Percentiles rank a stretch among this genome's conserved stretches.
Evolutionary conservation across 2,888 invertebrate genomes (phyloP).

Genomic region (Tubiluchus corallicola): DNA sequence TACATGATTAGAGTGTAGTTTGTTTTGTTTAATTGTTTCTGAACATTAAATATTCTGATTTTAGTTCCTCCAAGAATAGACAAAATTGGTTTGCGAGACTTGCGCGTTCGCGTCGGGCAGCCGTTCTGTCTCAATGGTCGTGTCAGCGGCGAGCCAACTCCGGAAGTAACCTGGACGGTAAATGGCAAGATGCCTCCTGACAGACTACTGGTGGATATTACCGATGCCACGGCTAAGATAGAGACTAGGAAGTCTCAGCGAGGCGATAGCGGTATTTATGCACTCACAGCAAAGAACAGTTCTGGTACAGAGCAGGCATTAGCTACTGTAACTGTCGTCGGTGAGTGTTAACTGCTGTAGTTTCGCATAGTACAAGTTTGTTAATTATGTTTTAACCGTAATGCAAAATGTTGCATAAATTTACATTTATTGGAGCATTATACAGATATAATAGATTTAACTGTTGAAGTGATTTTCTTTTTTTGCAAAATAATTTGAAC

Average conservation of each 20-base stretch:
- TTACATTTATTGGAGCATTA: too few relatives aligned
- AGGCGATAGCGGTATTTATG: not conserved
- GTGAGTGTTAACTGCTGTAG: too few relatives aligned
- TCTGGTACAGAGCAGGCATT: not conserved
- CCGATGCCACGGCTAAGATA: not conserved
- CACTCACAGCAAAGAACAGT: constrained; percentile 3
- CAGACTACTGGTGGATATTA: not conserved
- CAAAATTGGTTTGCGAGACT: constrained; percentile 38
- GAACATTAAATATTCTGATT: too few relatives aligned
- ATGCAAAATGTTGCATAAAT: too few relatives aligned
- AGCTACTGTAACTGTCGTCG: not conserved
- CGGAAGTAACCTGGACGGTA: constrained; percentile 65
- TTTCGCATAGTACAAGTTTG: too few relatives aligned
- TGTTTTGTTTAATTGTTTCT: too few relatives aligned
- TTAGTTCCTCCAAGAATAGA: not conserved
- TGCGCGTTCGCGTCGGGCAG: constrained; percentile 89
- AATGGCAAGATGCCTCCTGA: constrained; percentile 20
- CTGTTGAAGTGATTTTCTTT: too few relatives aligned
- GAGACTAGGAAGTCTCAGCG: not conserved
- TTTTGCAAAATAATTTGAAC: too few relatives aligned
- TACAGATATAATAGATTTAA: too few relatives aligned
- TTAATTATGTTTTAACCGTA: too few relatives aligned
- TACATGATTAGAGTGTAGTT: too few relatives aligned
- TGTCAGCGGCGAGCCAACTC: constrained; percentile 79
- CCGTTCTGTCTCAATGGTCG: constrained; percentile 85